Percentiles rank a stretch among this genome's conserved stretches.
These are phyloP conservation scores for Notospermus geniculatus DNA, from an alignment of 1,140 invertebrate genomes.

Conservation along the genomic window DNA sequence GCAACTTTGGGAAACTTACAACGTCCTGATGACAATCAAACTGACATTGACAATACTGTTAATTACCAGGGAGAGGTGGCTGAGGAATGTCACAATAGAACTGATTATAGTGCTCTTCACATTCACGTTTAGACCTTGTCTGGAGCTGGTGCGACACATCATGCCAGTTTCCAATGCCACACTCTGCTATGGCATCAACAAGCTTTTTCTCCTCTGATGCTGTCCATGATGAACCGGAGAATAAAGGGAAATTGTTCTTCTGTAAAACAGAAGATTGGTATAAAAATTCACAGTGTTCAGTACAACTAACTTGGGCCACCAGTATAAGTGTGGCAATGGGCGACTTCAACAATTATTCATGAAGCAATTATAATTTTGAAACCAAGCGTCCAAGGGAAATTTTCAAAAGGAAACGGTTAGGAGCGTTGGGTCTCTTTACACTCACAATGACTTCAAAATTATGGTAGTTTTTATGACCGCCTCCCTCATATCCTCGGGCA, in stretches of 20 bases:
- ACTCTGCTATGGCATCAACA: slow-evolving; percentile 66
- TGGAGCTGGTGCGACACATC: slow-evolving; percentile 46
- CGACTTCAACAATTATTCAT: background rate
- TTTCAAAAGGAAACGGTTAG: too few relatives aligned
- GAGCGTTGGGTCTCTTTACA: too few relatives aligned
- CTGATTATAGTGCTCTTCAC: slow-evolving; percentile 75
- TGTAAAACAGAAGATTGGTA: slow-evolving; percentile 22
- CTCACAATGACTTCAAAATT: slow-evolving; percentile 67
- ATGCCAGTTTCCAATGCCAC: slow-evolving; percentile 78
- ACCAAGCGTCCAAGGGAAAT: background rate
- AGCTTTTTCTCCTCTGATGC: slow-evolving; percentile 74
- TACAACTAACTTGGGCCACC: background rate
- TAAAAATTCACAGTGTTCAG: background rate
- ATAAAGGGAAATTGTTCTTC: slow-evolving; percentile 73
- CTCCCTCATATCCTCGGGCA: slow-evolving; percentile 68
- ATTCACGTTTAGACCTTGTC: slow-evolving; percentile 66
- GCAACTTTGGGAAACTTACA: too few relatives aligned
- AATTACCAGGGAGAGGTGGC: slow-evolving; percentile 54
- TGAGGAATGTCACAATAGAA: slow-evolving; percentile 70
- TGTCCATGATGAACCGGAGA: slow-evolving; percentile 71
- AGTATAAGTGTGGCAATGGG: background rate
- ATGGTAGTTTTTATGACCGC: slow-evolving; percentile 71
- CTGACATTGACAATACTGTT: too few relatives aligned
- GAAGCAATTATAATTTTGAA: background rate
- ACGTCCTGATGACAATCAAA: too few relatives aligned